Conservation (phyloP, 2,797 vertebrate genomes). For the Lagocephalus sceleratus region DNA sequence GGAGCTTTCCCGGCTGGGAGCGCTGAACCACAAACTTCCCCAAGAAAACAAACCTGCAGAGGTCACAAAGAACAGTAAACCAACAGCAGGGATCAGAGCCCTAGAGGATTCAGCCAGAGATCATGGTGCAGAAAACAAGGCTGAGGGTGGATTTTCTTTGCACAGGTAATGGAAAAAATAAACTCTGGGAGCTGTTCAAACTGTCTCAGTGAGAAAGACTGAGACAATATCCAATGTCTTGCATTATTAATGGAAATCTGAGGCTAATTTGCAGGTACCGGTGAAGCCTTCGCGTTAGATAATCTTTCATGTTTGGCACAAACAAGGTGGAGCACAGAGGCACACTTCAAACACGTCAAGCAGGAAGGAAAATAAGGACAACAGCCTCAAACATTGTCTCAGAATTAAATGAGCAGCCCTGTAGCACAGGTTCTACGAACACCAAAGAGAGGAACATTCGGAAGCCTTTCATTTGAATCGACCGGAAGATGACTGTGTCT, state of each 20-base stretch:
- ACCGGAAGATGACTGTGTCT: conserved; percentile 4
- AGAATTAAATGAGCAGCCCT: conserved; percentile 44
- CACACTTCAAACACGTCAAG: not conserved
- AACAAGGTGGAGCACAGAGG: not conserved
- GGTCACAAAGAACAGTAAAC: conserved; percentile 11
- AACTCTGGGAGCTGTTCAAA: too few relatives aligned
- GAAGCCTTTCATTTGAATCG: conserved; percentile 21
- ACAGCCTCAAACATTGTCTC: conserved; percentile 20
- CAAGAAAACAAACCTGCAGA: conserved; percentile 62
- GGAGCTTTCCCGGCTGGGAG: conserved; percentile 24
- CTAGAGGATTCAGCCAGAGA: conserved; percentile 20
- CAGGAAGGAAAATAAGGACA: conserved; percentile 15
- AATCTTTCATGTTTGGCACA: not conserved
- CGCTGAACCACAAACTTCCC: conserved; percentile 54
- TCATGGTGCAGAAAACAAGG: conserved; percentile 21
- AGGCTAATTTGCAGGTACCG: not conserved
- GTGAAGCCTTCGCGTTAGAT: too few relatives aligned
- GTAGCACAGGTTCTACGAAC: conserved; percentile 34
- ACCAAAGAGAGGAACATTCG: conserved; percentile 12
- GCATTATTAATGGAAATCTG: not conserved
- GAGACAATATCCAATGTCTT: not conserved
- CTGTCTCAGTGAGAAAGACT: too few relatives aligned
- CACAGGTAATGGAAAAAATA: conserved; percentile 27
- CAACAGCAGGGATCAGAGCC: conserved; percentile 19
- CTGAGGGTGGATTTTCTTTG: conserved; percentile 23